These are phyloP conservation scores for Lycaena phlaeas DNA, from an alignment of 2,888 invertebrate species.

Conservation along the genomic window DNA sequence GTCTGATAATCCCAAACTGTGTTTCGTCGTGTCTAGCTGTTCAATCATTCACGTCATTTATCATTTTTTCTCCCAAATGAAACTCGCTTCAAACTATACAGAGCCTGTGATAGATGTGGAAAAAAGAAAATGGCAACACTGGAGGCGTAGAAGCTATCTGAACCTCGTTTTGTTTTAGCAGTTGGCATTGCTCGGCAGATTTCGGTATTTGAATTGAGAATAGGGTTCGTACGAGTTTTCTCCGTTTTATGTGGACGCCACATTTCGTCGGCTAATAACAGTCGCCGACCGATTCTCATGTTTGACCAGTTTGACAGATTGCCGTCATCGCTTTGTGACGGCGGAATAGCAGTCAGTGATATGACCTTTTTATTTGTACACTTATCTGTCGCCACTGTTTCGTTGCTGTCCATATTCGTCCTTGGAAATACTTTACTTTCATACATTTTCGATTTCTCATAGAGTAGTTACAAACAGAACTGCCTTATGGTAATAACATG, in stretches of 20 bases:
- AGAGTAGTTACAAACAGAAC: no score
- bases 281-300: slow-evolving; percentile 47
- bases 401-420: slow-evolving; percentile 25
- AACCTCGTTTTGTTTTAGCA: slow-evolving; percentile 61
- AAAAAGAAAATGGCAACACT: slow-evolving; percentile 47
- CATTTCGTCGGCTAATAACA: slow-evolving; percentile 45
- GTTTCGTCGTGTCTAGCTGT: slow-evolving; percentile 49
- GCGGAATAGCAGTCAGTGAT: slow-evolving; percentile 58
- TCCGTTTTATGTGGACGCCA: slow-evolving; percentile 29
- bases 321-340: slow-evolving; percentile 61
- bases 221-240: slow-evolving; percentile 27
- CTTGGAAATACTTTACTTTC: slow-evolving; percentile 2
- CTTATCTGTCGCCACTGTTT: slow-evolving; percentile 63
- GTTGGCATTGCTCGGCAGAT: slow-evolving; percentile 41
- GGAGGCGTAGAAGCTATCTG: slow-evolving; percentile 50
- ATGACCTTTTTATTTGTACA: slow-evolving; percentile 60
- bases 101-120: slow-evolving; percentile 46
- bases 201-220: slow-evolving; percentile 34
- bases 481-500: no score
- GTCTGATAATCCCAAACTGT: slow-evolving; percentile 42
- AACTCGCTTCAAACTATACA: slow-evolving; percentile 59
- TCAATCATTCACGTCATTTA: slow-evolving; percentile 69
- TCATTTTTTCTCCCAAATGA: slow-evolving; percentile 55
- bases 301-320: slow-evolving; percentile 71
- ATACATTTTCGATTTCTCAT: no score